Percentiles rank a stretch among this genome's conserved stretches.
Evolutionary conservation across 1,140 invertebrate species (phyloP).

Genomic region (Tachypleus tridentatus): DNA sequence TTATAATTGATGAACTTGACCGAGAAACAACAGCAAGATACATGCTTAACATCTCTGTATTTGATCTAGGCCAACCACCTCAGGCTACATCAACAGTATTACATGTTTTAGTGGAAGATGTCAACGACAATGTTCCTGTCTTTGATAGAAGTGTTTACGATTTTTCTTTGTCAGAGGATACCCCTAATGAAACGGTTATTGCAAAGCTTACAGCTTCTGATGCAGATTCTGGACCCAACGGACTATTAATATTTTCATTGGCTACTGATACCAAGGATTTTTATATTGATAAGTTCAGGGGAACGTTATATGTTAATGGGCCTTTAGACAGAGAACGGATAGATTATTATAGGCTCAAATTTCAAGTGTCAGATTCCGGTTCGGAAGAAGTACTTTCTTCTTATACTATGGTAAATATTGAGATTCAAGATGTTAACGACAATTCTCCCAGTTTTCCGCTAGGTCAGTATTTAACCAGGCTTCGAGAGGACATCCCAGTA

Average conservation of each 20-base stretch:
- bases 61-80: slow-evolving; percentile 69
- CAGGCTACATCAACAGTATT: slow-evolving; percentile 58
- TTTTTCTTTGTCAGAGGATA: slow-evolving; percentile 43
- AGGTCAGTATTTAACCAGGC: slow-evolving; percentile 53
- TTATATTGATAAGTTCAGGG: slow-evolving; percentile 58
- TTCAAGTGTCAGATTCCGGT: slow-evolving; percentile 62
- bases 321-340: slow-evolving; percentile 70
- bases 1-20: slow-evolving; percentile 75
- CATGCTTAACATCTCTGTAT: slow-evolving; percentile 73
- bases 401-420: slow-evolving; percentile 59
- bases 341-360: slow-evolving; percentile 65
- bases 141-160: slow-evolving; percentile 43
- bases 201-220: slow-evolving; percentile 60
- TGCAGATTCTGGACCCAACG: slow-evolving; percentile 60
- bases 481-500: slow-evolving; percentile 78
- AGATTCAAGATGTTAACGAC: slow-evolving; percentile 82
- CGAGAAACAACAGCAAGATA: slow-evolving; percentile 70
- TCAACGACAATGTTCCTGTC: slow-evolving; percentile 37
- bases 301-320: slow-evolving; percentile 60
- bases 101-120: slow-evolving; percentile 44
- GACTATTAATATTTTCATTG: slow-evolving; percentile 61
- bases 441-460: slow-evolving; percentile 62
- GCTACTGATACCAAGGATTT: slow-evolving; percentile 76
- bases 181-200: slow-evolving; percentile 45
- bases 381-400: slow-evolving; percentile 45